Evolutionary conservation across 2,797 vertebrate genomes (phyloP), one percentile per base, ranked within the genome.

Genomic region (Scleropages formosus): DNA sequence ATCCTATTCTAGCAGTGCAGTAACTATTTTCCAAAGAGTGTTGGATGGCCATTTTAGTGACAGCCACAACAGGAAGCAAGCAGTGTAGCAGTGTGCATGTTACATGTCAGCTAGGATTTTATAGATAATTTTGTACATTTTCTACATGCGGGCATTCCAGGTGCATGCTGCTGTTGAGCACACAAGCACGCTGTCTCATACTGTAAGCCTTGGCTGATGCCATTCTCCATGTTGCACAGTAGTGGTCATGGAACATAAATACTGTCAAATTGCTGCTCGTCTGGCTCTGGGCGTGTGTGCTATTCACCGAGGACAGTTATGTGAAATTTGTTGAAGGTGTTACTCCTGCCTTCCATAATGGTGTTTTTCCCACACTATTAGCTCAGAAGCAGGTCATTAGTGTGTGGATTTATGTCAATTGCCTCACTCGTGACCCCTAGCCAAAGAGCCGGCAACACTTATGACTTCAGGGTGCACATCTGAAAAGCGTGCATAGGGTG

Each of bases 171-270:
- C 18, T 53, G 11, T 11, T 56, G 18, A 18, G 18, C 53, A 2
- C 51, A 62, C 62, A 7, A 44, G 9, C 53, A n/a, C 16, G 15
- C 16, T 10, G 20, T 39, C 31, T 72, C 51, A n/a, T 16, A 2
- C 31, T 39, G 11, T 24, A 81, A 81, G 82, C 73, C 18, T 80
- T 84, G 80, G 82, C 78, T 80, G 80, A 79, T 53, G 66, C 72
- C 75, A 79, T 77, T 69, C 82, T 82, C 81, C 84, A 79, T 84
- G 75, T 72, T 69, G 70, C 79, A 87, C 88, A 78, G 86, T 83
- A 27, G 16, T 22, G 67, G 56, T 77, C 59, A 86, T 80, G 81
- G 83, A 85, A 83, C 77, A 12, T 1, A 22, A 72, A 3, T 31
- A 20, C 62, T 73, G 59, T 72, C 76, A 65, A 44, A 47, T 31